phyloP scores from a whole-genome alignment of 2,888 invertebrate species.

The Dorcus hopei region DNA sequence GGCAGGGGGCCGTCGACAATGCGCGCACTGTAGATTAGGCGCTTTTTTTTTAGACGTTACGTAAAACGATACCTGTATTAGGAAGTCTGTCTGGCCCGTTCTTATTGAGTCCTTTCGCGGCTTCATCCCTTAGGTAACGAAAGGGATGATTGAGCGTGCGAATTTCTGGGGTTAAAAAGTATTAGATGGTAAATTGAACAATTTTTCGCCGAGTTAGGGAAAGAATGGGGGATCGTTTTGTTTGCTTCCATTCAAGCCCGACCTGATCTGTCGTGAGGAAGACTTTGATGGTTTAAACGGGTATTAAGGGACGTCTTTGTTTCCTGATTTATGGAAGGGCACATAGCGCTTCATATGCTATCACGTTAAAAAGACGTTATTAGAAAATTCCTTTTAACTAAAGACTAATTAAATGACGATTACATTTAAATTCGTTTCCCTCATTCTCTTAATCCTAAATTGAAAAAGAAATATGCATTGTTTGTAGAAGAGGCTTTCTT shows the following conservation, averaged over 20 bases:
- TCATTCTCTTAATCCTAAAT: no score
- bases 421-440: no score
- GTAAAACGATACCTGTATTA: constrained; percentile 49
- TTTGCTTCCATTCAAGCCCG: constrained; percentile 10
- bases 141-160: constrained; percentile 14
- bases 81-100: constrained; percentile 31
- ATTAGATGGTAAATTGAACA: constrained; percentile 33
- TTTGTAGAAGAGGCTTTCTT: no score
- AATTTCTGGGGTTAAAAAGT: constrained; percentile 16
- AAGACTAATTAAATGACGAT: no score
- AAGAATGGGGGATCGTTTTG: neutral
- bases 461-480: no score
- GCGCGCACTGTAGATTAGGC: constrained; percentile 23
- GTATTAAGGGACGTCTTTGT: no score
- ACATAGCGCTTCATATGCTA: no score
- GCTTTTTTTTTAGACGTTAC: constrained; percentile 25
- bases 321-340: no score
- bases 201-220: constrained; percentile 33
- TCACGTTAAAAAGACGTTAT: no score
- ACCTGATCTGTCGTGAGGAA: constrained; percentile 9
- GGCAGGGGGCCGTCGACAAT: constrained; percentile 33
- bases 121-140: constrained; percentile 6
- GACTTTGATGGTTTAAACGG: no score
- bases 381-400: no score
- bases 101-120: neutral